phyloP scores from a whole-genome alignment of 2,113 vertebrate genomes.

The Limanda limanda region DNA sequence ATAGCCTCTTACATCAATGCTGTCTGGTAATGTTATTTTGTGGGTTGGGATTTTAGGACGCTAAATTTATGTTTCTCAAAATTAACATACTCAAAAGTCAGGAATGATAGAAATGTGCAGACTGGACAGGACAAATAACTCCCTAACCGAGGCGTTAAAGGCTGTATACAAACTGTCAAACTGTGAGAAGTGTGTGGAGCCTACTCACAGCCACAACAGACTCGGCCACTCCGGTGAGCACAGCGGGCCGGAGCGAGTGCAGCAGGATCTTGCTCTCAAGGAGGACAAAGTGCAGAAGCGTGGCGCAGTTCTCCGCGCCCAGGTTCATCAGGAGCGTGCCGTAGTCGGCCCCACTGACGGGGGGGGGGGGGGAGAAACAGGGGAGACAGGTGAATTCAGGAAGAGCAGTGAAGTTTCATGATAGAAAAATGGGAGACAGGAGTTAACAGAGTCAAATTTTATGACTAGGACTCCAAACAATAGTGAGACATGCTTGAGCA shows the following conservation, averaged over 20 bases:
- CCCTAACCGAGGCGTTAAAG: no score
- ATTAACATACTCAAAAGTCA: no score
- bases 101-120: no score
- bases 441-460: neutral
- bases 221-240: slow-evolving; percentile 97
- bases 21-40: no score
- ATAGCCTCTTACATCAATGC: no score
- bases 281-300: slow-evolving; percentile 91
- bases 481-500: neutral
- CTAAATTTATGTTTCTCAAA: no score
- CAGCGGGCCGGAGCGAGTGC: slow-evolving; percentile 95
- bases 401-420: neutral
- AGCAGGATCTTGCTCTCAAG: slow-evolving; percentile 96
- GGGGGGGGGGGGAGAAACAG: slow-evolving; percentile 15
- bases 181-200: no score
- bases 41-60: no score
- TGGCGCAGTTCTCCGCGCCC: slow-evolving; percentile 95
- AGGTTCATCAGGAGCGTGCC: slow-evolving; percentile 94
- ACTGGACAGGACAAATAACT: no score
- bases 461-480: slow-evolving; percentile 3
- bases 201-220: slow-evolving; percentile 96
- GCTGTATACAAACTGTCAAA: no score
- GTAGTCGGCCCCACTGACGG: slow-evolving; percentile 92
- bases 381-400: neutral
- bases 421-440: neutral